phyloP scores from a whole-genome alignment of 2,888 invertebrate genomes.

The Rotaria macrura region DNA sequence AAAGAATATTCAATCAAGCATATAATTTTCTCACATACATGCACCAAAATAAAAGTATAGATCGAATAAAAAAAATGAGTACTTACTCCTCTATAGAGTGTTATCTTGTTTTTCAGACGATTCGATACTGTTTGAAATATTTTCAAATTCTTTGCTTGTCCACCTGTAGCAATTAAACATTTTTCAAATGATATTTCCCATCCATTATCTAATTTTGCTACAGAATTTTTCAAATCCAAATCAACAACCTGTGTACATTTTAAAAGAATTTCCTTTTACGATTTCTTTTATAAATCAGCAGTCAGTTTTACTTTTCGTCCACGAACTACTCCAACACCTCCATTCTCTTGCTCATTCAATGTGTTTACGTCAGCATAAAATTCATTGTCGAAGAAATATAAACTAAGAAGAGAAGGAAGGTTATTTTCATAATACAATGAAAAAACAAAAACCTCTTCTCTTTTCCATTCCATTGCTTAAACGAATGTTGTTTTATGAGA shows the following conservation, averaged over 20 bases:
- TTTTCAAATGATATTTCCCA: constrained; percentile 66
- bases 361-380: constrained; percentile 59
- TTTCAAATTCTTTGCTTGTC: constrained; percentile 61
- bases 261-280: background rate
- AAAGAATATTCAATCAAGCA: background rate
- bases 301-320: constrained; percentile 60
- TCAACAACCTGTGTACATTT: constrained; percentile 49
- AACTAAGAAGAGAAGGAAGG: constrained; percentile 50
- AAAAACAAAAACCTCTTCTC: constrained; percentile 53
- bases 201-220: constrained; percentile 62
- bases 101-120: constrained; percentile 59
- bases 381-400: constrained; percentile 73
- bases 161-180: constrained; percentile 78
- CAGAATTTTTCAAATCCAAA: constrained; percentile 59
- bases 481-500: background rate
- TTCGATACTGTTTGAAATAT: constrained; percentile 57
- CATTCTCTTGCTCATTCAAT: constrained; percentile 58
- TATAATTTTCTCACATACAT: background rate
- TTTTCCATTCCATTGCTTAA: background rate
- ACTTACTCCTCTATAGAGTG: constrained; percentile 58
- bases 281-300: background rate
- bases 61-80: too few species aligned
- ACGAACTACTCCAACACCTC: constrained; percentile 72
- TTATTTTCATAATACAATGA: constrained; percentile 22
- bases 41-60: background rate